A percentile compares a stretch with the other conserved stretches of the same genome.
Evolutionary conservation across 2,113 vertebrate species (phyloP).

Genomic region (Drymodes brunneopygia): DNA sequence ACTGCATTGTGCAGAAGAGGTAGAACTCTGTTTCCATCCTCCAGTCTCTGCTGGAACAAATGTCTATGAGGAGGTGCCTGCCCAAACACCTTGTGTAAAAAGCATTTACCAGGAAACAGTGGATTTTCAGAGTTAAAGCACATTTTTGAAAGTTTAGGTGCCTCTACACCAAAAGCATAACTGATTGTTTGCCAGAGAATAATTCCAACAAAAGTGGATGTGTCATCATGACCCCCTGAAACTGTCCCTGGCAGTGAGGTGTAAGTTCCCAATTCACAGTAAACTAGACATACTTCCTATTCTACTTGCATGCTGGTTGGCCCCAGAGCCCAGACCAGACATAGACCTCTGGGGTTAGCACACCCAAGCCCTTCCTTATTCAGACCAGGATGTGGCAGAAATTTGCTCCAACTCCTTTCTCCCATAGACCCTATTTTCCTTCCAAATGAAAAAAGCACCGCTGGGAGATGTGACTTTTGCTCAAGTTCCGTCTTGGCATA

Average conservation of each 20-base stretch:
- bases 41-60: not conserved
- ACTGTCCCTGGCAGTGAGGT: not conserved
- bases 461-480: not conserved
- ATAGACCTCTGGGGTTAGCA: not conserved
- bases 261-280: not conserved
- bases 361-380: not conserved
- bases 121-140: not conserved
- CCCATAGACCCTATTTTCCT: not conserved
- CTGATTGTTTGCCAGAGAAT: not conserved
- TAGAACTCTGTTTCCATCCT: not conserved
- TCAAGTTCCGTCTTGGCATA: not conserved
- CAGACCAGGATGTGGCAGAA: not conserved
- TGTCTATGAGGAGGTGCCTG: rapidly evolving
- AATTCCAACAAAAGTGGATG: not conserved
- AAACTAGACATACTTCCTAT: not conserved
- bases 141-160: not conserved
- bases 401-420: not conserved
- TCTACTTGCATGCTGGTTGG: not conserved
- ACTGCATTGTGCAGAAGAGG: rapidly evolving
- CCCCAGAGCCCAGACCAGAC: not conserved
- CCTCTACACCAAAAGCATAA: not conserved
- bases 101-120: not conserved
- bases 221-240: not conserved
- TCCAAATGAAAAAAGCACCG: not conserved
- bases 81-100: not conserved